phyloP scores from a whole-genome alignment of 2,113 vertebrate species.

The Triplophysa siluroides region DNA sequence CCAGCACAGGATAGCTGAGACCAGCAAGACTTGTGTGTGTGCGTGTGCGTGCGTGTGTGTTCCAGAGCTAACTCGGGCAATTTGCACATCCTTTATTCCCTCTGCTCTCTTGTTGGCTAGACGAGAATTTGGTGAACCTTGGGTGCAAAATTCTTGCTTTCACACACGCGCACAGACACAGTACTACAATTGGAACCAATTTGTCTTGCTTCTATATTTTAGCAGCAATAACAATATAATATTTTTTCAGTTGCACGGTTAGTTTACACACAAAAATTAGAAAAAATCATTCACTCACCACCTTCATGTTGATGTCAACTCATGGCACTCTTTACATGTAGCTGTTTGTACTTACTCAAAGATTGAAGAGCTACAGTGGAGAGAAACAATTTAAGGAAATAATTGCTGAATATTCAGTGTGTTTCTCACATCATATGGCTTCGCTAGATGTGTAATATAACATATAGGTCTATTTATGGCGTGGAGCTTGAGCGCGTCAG shows the following conservation, averaged over 20 bases:
- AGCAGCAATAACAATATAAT: too few species aligned
- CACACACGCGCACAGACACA: background rate
- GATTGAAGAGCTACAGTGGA: too few species aligned
- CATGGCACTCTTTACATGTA: too few species aligned
- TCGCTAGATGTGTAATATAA: background rate
- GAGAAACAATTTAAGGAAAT: too few species aligned
- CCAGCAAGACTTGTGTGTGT: conserved; percentile 31
- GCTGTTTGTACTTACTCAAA: too few species aligned
- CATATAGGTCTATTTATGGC: background rate
- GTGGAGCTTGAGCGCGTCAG: background rate
- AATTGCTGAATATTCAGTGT: background rate
- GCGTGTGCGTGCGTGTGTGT: conserved; percentile 21
- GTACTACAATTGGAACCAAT: too few species aligned
- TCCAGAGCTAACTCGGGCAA: conserved; percentile 14
- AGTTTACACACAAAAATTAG: too few species aligned
- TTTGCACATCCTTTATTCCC: conserved; percentile 29
- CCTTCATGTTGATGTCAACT: too few species aligned
- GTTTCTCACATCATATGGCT: background rate
- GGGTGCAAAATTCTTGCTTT: conserved; percentile 25
- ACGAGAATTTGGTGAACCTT: conserved; percentile 33
- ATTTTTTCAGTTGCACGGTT: too few species aligned
- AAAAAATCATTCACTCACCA: too few species aligned
- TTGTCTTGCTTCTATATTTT: too few species aligned
- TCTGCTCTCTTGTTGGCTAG: background rate
- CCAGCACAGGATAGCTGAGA: conserved; percentile 45